Evolutionary conservation across 2,888 invertebrate species (phyloP).

Genomic region (Oscheius myriophilus): DNA sequence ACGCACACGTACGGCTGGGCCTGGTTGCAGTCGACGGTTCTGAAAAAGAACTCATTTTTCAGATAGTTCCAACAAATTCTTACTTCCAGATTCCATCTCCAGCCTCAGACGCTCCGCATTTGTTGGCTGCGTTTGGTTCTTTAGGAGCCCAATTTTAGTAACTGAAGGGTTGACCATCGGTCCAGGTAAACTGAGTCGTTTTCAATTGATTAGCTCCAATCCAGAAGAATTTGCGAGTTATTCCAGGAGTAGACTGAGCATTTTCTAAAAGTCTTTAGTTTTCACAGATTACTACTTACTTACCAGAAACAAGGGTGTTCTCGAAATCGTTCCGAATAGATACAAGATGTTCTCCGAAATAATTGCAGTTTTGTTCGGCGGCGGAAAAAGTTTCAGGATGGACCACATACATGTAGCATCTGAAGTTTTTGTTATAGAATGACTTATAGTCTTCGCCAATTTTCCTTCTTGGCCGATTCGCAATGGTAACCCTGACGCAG

Average conservation of each 20-base stretch:
- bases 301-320: constrained; percentile 21
- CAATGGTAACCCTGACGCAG: too few relatives aligned
- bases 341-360: constrained; percentile 20
- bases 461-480: too few relatives aligned
- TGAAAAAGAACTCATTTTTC: neutral
- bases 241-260: constrained; percentile 12
- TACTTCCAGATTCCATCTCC: neutral
- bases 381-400: constrained; percentile 10
- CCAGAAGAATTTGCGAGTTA: constrained; percentile 6
- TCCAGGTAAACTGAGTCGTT: constrained; percentile 27
- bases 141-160: constrained; percentile 20
- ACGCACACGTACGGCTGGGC: constrained; percentile 20
- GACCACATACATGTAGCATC: constrained; percentile 23
- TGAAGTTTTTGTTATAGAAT: neutral
- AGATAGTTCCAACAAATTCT: too few relatives aligned
- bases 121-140: constrained; percentile 8
- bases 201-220: constrained; percentile 26
- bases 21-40: constrained; percentile 5
- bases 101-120: constrained; percentile 4
- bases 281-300: neutral
- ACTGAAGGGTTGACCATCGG: constrained; percentile 1
- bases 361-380: constrained; percentile 23
- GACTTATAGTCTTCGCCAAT: too few relatives aligned
- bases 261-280: neutral
- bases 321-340: constrained; percentile 30